Conservation (phyloP, 2,888 invertebrate genomes). For the Sphaeridia pumilis region DNA sequence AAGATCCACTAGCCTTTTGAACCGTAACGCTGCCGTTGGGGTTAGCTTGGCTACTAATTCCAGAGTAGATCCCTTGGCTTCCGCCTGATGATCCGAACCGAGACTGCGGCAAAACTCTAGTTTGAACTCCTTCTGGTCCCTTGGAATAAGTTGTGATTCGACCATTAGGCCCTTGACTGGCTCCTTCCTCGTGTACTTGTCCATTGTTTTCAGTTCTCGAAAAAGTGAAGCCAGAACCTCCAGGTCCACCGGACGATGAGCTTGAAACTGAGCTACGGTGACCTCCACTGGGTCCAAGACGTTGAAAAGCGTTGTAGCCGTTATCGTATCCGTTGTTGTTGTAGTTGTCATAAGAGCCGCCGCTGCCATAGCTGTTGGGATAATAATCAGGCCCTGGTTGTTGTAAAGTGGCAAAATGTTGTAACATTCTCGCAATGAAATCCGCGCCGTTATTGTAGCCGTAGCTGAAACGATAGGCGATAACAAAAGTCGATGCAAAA, state of each 20-base stretch:
- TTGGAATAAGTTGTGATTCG: slow-evolving; percentile 17
- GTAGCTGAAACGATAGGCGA: no score
- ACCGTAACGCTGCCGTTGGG: slow-evolving; percentile 17
- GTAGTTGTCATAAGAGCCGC: background rate
- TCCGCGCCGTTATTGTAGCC: background rate
- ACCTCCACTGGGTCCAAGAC: background rate
- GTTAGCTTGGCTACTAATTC: slow-evolving; percentile 16
- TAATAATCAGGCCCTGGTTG: background rate
- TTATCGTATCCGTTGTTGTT: background rate
- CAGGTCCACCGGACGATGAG: background rate
- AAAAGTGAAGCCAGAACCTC: slow-evolving; percentile 9
- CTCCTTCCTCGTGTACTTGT: slow-evolving; percentile 6
- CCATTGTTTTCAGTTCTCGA: slow-evolving; percentile 14
- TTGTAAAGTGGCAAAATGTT: background rate
- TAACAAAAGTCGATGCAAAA: no score
- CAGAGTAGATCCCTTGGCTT: slow-evolving; percentile 17
- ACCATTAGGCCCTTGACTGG: slow-evolving; percentile 15
- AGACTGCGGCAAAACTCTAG: slow-evolving; percentile 7
- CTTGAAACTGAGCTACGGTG: slow-evolving; percentile 6
- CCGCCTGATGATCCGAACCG: slow-evolving; percentile 1
- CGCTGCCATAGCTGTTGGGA: no score
- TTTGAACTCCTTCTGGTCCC: slow-evolving; percentile 15
- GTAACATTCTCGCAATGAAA: background rate
- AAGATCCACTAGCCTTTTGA: slow-evolving; percentile 19
- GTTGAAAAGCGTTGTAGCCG: background rate